Evolutionary conservation across 1,140 invertebrate species (phyloP), one percentile per base, ranked within the genome.

Genomic region (Drosophila miranda): DNA sequence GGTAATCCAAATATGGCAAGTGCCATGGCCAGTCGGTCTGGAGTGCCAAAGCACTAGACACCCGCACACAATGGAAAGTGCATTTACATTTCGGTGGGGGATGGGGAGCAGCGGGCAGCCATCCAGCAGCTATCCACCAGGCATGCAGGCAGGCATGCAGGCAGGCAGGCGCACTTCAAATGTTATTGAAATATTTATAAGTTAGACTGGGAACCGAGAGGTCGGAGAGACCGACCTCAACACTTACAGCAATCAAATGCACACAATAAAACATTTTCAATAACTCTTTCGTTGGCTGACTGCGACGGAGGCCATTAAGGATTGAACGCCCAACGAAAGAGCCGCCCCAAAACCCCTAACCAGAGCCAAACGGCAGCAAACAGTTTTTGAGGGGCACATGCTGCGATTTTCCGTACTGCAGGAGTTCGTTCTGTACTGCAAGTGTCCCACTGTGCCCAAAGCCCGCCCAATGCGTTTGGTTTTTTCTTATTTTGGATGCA

Each of bases 111-210:
- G 38, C 23, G 28, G 26, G 19, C 70, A 69, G 62, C 59, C 57
- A 26, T 26, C 23, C 23, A 26, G 23, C 23, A 38, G 34, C 34
- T 53, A 70, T 70, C 66, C 80, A 66, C 38, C 78, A 62, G 60
- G 61, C 52, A 44, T 58, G 19, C 78, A 62, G 60, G 61, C 52
- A 44, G 64, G 19, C 52, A 9, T 53, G 23, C 9, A 28, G 38
- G 34, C 9, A 28, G 48, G 54, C 54, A 72, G 67, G 67, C 73
- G 81, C 78, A 82, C 83, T 87, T 71, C 82, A 87, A 86, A 86
- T 87, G 82, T 86, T 86, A 87, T 87, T 87, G 82, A 87, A 87
- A 87, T 87, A 87, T 87, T 87, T 86, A 86, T 86, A 86, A 86
- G 81, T 86, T 87, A 86, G 81, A 78, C 81, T 38, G 61, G 16